phyloP scores from a whole-genome alignment of 2,113 vertebrate genomes.

The Gulo gulo region DNA sequence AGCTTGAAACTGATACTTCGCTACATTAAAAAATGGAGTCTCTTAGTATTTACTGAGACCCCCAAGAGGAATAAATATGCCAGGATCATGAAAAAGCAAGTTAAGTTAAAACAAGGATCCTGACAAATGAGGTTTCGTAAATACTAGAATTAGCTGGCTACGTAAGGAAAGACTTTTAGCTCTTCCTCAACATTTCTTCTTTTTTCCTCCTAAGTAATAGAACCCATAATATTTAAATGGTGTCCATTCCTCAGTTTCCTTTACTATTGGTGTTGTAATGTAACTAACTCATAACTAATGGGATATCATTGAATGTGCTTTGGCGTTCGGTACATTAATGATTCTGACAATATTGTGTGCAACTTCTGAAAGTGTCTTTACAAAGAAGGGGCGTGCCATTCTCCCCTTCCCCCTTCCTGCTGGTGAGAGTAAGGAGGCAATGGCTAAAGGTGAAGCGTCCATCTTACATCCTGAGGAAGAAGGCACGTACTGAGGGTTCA shows the following conservation, averaged over 20 bases:
- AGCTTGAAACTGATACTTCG: neutral
- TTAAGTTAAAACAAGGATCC: neutral
- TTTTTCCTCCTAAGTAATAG: neutral
- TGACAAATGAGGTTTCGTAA: neutral
- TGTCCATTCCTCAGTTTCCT: neutral
- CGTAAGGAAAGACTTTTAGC: neutral
- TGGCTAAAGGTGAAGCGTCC: neutral
- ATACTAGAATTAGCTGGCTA: neutral
- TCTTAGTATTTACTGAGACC: neutral
- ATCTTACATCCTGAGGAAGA: neutral
- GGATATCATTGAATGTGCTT: neutral
- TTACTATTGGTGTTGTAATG: accelerated
- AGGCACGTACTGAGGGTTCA: neutral
- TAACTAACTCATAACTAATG: neutral
- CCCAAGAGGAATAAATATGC: neutral
- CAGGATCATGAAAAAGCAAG: neutral
- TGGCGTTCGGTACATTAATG: neutral
- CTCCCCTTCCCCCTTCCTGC: neutral
- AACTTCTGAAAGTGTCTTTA: neutral
- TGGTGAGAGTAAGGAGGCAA: neutral
- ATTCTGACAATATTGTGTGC: neutral
- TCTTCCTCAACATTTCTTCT: neutral
- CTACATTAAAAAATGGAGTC: neutral
- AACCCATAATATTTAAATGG: neutral
- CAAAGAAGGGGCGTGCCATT: neutral